Evolutionary conservation across 2,797 vertebrate genomes (phyloP), one percentile per base, ranked within the genome.

Genomic region (Pachyuromys duprasi): DNA sequence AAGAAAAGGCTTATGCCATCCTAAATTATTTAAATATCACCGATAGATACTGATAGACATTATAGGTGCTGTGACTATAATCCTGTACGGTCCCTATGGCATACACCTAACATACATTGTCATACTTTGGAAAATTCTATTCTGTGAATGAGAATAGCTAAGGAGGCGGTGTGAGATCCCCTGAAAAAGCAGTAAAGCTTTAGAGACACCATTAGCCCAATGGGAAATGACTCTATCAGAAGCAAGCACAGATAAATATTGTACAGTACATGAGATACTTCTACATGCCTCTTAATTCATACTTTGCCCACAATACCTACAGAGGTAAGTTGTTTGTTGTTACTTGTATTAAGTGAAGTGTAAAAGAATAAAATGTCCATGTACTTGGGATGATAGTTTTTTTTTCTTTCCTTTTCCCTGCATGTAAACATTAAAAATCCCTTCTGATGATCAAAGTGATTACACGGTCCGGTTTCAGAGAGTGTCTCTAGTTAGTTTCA

Each of bases 401-500:
- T 13, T 57, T 53, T 18, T 57, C 92, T 75, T 45, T 31, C 11
- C 22, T 9, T 1, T 15, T 26, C 14, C 81, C 33, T 80, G 39
- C 82, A 72, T 17, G 82, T 76, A 92, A 90, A 95, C 93, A 90
- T 75, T 86, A 76, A 92, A 74, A 96, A 82, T 86, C 78, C 81
- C 78, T 94, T 94, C 78, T 39, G 69, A 95, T 67, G 65, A 93
- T 96, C 93, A 86, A 78, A 14, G 36, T 81, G 80, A 88, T 92
- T 90, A 95, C 72, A 82, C 4, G 78, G 86, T 93, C 86, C 26
- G 26, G 78, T 89, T 91, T 95, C 94, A 57, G 60, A 87, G 22
- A 94, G 76, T 33, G 26, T 89, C 79, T 92, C 53, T 42, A 87
- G 72, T 96, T 87, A 92, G 92, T 87, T 84, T 94, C 88, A 63